Evolutionary conservation across 1,140 invertebrate genomes (phyloP), one percentile per base, ranked within the genome.

Genomic region (Stegodyphus mimosarum): DNA sequence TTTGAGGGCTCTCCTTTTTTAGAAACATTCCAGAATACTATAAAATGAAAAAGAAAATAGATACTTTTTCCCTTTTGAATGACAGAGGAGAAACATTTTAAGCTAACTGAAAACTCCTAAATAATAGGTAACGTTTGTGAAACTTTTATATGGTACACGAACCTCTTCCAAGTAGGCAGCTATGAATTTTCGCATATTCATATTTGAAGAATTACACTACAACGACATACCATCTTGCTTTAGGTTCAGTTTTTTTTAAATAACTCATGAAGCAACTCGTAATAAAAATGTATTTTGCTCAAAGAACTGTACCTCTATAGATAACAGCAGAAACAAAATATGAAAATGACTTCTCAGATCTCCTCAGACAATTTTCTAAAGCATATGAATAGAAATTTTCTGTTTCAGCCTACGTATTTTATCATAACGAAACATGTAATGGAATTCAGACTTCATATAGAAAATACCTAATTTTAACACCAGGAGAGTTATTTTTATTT

Each of bases 121-220:
- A 53, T 48, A 53, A n/a, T 73, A 81, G 10, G n/a, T 18, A 73
- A 73, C 7, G 9, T 53, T 66, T 50, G 52, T 15, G 50, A n/a
- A 49, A 11, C n/a, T 50, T 74, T 63, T 74, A 53, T 53, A 63
- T 71, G 79, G 55, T 72, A 60, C 69, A 72, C 33, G 7, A 73
- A 73, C 64, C 70, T 72, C 79, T 83, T 74, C 79, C 79, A 83
- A 73, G 60, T 66, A 73, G 71, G 79, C 70, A 72, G 71, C 70
- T 74, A 73, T 70, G 10, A 18, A 55, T 48, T 33, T 64, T 9
- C 71, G 69, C 69, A 73, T 64, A 51, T 11, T 72, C 66, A 69
- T 15, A 49, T 67, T 77, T 48, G 33, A 80, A 71, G 71, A 51
- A 55, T 33, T 72, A 71, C n/a, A 71, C 78, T 63, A 80, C 78